These are phyloP conservation scores for Melospiza georgiana DNA, from an alignment of 2,113 vertebrate species.

Conservation along the genomic window DNA sequence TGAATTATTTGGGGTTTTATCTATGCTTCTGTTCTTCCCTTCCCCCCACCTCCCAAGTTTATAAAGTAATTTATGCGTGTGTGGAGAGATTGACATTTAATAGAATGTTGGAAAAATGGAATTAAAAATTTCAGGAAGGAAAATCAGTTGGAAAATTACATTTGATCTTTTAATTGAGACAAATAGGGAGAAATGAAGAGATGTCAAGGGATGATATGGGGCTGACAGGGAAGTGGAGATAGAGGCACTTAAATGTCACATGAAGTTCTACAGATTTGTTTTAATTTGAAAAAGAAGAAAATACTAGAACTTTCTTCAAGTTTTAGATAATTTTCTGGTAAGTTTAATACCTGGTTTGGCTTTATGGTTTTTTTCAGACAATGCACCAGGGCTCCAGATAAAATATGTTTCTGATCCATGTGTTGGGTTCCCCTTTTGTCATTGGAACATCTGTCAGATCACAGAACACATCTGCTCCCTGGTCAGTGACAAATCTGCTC, in stretches of 20 bases:
- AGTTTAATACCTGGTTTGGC: background rate
- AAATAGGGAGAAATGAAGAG: background rate
- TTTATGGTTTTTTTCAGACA: background rate
- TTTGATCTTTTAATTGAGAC: background rate
- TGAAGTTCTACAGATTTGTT: background rate
- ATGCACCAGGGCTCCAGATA: background rate
- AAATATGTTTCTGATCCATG: background rate
- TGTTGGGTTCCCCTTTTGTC: background rate
- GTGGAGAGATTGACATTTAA: background rate
- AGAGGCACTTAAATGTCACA: background rate
- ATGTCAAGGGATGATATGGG: background rate
- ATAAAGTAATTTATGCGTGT: background rate
- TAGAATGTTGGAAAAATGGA: background rate
- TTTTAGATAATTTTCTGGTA: background rate
- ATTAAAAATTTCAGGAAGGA: background rate
- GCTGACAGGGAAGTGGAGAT: background rate
- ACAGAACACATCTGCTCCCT: background rate
- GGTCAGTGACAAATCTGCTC: background rate
- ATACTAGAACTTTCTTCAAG: background rate
- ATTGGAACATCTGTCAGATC: background rate
- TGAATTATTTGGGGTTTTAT: background rate
- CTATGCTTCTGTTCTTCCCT: background rate
- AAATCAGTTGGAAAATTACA: background rate
- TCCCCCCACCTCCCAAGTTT: background rate
- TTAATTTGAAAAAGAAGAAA: background rate